A percentile compares a stretch with the other conserved stretches of the same genome.
These are phyloP conservation scores for Arenaria interpres DNA, from an alignment of 2,113 vertebrate genomes.

Conservation along the genomic window DNA sequence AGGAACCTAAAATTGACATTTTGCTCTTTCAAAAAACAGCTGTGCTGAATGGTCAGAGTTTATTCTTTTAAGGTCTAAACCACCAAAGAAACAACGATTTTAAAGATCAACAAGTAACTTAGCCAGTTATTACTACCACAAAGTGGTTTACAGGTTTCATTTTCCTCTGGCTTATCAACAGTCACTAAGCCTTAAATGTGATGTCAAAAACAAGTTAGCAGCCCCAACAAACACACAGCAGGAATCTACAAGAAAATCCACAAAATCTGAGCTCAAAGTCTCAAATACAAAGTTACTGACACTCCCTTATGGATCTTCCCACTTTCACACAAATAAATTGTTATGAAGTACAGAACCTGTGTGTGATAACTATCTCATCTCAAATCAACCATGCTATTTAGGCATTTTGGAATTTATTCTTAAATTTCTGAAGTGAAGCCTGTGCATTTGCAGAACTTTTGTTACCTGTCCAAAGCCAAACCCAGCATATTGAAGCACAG, in stretches of 20 bases:
- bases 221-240: background rate
- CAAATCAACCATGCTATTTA: background rate
- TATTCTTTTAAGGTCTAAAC: background rate
- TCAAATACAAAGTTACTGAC: background rate
- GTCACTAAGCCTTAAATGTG: background rate
- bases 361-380: background rate
- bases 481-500: background rate
- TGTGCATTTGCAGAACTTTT: background rate
- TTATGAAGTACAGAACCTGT: background rate
- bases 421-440: background rate
- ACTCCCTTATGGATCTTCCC: background rate
- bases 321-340: background rate
- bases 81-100: background rate
- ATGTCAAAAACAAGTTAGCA: background rate
- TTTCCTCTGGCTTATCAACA: background rate
- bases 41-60: background rate
- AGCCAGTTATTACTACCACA: background rate
- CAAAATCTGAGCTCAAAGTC: background rate
- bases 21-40: background rate
- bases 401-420: background rate
- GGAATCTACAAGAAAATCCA: background rate
- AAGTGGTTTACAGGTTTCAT: background rate
- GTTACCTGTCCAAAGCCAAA: background rate
- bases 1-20: background rate
- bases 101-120: background rate